phyloP scores from a whole-genome alignment of 2,888 invertebrate genomes.

The Eurytoma adleriae region DNA sequence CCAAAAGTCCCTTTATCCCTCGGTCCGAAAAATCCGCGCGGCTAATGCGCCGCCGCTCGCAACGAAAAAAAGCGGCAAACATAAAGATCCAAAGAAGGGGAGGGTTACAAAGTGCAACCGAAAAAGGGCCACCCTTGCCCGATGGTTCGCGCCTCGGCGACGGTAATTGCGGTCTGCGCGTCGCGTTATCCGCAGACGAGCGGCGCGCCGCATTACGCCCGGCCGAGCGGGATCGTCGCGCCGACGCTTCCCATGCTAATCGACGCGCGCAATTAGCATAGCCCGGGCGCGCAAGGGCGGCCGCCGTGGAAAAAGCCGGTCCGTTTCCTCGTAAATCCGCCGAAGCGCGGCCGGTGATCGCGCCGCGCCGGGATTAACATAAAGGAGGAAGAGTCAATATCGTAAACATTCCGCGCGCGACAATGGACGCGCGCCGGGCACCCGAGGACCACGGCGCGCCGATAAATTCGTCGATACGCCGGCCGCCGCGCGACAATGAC shows the following conservation, averaged over 20 bases:
- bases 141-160: neutral
- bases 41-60: neutral
- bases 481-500: slow-evolving; percentile 28
- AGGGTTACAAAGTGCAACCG: slow-evolving; percentile 13
- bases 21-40: slow-evolving; percentile 9
- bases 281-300: slow-evolving; percentile 37
- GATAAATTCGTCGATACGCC: slow-evolving; percentile 59
- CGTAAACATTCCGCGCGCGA: slow-evolving; percentile 66
- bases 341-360: slow-evolving; percentile 66
- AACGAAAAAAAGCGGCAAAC: neutral
- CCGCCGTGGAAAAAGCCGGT: slow-evolving; percentile 58
- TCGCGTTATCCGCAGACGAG: neutral
- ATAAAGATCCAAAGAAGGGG: neutral
- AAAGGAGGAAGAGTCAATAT: slow-evolving; percentile 73
- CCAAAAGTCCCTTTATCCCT: slow-evolving; percentile 10
- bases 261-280: slow-evolving; percentile 72
- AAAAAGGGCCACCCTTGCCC: slow-evolving; percentile 18
- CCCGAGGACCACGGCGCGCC: slow-evolving; percentile 7
- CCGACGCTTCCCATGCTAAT: slow-evolving; percentile 74
- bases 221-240: slow-evolving; percentile 57
- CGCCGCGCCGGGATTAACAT: slow-evolving; percentile 60
- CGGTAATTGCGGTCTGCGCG: slow-evolving; percentile 27
- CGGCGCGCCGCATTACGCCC: no score
- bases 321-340: slow-evolving; percentile 75
- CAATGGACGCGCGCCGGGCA: slow-evolving; percentile 46